These are phyloP conservation scores for Margarornis squamiger DNA, from an alignment of 2,797 vertebrate genomes.

Conservation along the genomic window DNA sequence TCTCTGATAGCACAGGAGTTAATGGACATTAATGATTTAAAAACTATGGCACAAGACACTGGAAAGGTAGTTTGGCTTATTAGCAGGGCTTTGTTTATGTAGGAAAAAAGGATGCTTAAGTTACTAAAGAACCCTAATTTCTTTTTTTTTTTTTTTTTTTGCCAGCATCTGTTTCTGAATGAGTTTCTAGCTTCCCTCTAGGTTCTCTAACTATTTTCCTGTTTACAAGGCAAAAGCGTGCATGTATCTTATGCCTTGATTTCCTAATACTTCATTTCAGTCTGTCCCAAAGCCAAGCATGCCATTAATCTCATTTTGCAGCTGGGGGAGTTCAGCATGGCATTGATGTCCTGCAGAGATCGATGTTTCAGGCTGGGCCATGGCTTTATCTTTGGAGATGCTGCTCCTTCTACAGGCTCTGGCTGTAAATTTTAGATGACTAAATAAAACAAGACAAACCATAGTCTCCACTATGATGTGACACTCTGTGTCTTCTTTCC, in stretches of 20 bases:
- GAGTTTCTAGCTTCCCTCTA: not conserved
- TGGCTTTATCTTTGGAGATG: not conserved
- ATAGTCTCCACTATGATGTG: not conserved
- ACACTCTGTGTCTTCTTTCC: not conserved
- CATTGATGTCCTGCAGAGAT: not conserved
- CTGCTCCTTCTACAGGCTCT: not conserved
- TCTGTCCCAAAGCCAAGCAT: not conserved
- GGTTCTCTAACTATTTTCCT: not conserved
- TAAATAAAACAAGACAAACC: not conserved
- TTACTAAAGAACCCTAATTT: not conserved
- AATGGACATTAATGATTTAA: not conserved
- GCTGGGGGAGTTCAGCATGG: not conserved
- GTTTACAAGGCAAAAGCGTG: not conserved
- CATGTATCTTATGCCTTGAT: not conserved
- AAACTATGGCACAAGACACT: not conserved
- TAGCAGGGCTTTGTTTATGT: not conserved
- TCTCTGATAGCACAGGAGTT: slow-evolving; percentile 39
- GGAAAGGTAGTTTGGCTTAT: not conserved
- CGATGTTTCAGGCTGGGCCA: not conserved
- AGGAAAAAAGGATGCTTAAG: not conserved
- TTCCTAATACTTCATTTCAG: not conserved
- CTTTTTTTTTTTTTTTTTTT: not conserved
- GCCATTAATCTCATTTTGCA: not conserved
- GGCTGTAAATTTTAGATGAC: not conserved
- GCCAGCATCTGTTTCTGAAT: not conserved